phyloP scores from a whole-genome alignment of 2,888 invertebrate species.

The Synergus itoensis region DNA sequence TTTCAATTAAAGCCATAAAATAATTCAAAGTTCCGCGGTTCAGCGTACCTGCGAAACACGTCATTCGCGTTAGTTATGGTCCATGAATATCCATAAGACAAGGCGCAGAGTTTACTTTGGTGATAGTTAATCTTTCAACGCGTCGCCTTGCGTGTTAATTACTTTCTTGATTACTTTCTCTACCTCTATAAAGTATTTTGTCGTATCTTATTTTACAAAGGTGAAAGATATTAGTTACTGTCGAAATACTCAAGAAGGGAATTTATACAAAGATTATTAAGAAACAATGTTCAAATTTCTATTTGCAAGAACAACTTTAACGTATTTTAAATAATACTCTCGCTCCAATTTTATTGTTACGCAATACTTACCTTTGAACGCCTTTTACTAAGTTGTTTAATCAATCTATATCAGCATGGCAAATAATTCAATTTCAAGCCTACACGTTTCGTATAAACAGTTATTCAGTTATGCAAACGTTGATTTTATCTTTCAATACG shows the following conservation, averaged over 20 bases:
- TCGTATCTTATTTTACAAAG: constrained; percentile 16
- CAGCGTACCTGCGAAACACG: constrained; percentile 27
- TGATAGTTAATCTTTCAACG: constrained; percentile 48
- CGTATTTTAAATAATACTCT: too few relatives aligned
- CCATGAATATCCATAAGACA: constrained; percentile 57
- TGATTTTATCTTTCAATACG: not conserved
- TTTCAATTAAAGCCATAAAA: constrained; percentile 56
- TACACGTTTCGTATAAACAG: not conserved
- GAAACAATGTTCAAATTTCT: not conserved
- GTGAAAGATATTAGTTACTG: not conserved
- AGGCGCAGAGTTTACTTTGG: constrained; percentile 44
- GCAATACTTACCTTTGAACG: not conserved
- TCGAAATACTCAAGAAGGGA: not conserved
- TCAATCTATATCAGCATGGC: not conserved
- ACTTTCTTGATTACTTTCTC: constrained; percentile 29
- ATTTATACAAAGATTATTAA: not conserved
- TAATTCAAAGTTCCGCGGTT: constrained; percentile 46
- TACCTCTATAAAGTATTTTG: not conserved
- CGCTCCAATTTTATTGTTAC: not conserved
- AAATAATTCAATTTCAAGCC: not conserved
- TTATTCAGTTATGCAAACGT: not conserved
- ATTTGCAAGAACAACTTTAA: not conserved
- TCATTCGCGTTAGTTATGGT: constrained; percentile 48
- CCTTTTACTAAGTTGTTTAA: not conserved
- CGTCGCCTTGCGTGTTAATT: constrained; percentile 56